Evolutionary conservation across 2,113 vertebrate species (phyloP).

Genomic region (Sialia sialis): DNA sequence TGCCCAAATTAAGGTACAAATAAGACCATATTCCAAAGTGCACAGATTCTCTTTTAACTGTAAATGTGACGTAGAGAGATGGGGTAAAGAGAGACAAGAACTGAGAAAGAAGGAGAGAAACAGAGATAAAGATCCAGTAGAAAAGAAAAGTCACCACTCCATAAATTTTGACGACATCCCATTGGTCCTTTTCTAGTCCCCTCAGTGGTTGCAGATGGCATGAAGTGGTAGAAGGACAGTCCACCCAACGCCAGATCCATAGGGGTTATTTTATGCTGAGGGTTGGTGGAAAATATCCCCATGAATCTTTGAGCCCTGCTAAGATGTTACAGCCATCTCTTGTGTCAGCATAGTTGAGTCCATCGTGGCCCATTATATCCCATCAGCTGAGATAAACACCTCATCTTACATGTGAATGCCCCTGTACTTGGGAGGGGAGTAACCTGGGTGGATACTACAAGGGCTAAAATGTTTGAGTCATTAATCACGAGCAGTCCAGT

Average conservation of each 20-base stretch:
- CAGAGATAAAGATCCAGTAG: background rate
- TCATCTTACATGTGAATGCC: rapidly evolving
- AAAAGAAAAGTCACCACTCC: background rate
- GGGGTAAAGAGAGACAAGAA: background rate
- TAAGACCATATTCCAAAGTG: background rate
- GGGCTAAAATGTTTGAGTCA: background rate
- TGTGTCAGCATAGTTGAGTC: rapidly evolving
- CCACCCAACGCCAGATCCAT: background rate
- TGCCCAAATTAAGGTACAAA: background rate
- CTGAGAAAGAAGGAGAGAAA: rapidly evolving
- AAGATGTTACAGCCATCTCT: background rate
- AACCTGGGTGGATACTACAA: background rate
- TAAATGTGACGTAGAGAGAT: background rate
- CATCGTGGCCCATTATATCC: background rate
- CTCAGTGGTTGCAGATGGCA: background rate
- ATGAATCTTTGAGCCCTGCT: no score
- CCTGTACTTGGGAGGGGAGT: background rate
- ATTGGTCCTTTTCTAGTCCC: background rate
- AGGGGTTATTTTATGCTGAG: background rate
- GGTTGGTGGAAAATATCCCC: background rate
- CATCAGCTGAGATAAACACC: background rate
- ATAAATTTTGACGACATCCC: background rate
- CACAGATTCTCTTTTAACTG: background rate
- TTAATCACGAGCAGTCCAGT: no score
- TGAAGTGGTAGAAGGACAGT: background rate